phyloP scores from a whole-genome alignment of 2,888 invertebrate species.

The Agrochola lota region DNA sequence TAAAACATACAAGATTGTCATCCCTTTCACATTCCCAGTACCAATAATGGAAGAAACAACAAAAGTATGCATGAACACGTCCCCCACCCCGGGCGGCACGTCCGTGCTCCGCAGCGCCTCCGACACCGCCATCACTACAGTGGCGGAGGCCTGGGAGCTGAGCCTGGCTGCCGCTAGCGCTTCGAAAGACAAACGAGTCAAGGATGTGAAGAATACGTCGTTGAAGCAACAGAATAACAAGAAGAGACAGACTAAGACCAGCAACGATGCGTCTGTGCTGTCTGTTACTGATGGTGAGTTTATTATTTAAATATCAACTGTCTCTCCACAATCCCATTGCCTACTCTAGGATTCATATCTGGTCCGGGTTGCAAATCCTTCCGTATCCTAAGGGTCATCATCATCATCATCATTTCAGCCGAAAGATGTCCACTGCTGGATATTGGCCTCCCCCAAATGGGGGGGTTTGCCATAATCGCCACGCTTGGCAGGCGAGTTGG shows the following conservation, averaged over 20 bases:
- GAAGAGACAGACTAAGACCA: slow-evolving; percentile 80
- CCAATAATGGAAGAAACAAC: slow-evolving; percentile 80
- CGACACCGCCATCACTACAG: slow-evolving; percentile 94
- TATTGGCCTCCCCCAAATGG: too few relatives aligned
- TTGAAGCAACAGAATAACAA: slow-evolving; percentile 85
- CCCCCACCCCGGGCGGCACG: slow-evolving; percentile 87
- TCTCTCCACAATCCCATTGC: too few relatives aligned
- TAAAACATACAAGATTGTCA: too few relatives aligned
- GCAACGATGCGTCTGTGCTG: slow-evolving; percentile 73
- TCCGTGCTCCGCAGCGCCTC: slow-evolving; percentile 92
- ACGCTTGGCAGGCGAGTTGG: too few relatives aligned
- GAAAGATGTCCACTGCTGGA: too few relatives aligned
- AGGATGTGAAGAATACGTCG: slow-evolving; percentile 94
- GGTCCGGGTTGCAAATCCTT: too few relatives aligned
- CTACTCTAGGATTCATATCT: too few relatives aligned
- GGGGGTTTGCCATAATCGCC: too few relatives aligned
- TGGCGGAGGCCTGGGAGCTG: slow-evolving; percentile 94
- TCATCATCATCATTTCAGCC: too few relatives aligned
- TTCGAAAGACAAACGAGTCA: slow-evolving; percentile 96
- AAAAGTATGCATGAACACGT: slow-evolving; percentile 69
- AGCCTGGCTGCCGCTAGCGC: slow-evolving; percentile 96
- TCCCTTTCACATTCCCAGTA: slow-evolving; percentile 67
- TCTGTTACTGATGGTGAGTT: slow-evolving; percentile 77
- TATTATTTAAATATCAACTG: neutral
- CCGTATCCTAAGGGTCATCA: too few relatives aligned